Evolutionary conservation across 2,797 vertebrate species (phyloP).

Genomic region (Myiothlypis coronata): DNA sequence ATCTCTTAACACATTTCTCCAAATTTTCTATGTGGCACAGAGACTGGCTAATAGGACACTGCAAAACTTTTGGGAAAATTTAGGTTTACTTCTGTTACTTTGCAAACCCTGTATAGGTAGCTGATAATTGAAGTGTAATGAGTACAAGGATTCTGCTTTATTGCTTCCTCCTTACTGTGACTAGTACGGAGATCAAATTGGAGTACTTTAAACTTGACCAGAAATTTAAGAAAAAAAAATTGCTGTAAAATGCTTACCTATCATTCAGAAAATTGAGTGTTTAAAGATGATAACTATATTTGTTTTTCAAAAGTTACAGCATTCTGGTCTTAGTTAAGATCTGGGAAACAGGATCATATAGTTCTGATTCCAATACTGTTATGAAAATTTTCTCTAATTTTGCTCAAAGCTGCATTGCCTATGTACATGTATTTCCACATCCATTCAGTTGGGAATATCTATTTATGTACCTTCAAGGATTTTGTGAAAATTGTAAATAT

Average conservation of each 20-base stretch:
- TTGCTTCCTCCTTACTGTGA: constrained; percentile 41
- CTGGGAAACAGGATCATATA: constrained; percentile 63
- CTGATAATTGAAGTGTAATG: neutral
- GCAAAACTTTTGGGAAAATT: constrained; percentile 38
- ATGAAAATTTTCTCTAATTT: constrained; percentile 43
- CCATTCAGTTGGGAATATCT: constrained; percentile 17
- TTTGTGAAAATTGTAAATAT: neutral
- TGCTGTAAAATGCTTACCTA: constrained; percentile 10
- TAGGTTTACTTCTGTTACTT: constrained; percentile 35
- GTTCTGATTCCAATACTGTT: constrained; percentile 50
- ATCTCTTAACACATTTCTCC: constrained; percentile 47
- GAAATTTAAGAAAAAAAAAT: neutral
- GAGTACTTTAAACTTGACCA: constrained; percentile 36
- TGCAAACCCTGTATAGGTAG: constrained; percentile 34
- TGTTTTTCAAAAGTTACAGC: constrained; percentile 14
- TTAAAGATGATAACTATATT: neutral
- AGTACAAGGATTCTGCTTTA: constrained; percentile 18
- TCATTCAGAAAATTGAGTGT: constrained; percentile 19
- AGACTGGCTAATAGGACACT: constrained; percentile 57
- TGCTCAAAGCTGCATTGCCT: constrained; percentile 27
- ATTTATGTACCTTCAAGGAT: neutral
- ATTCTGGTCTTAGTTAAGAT: constrained; percentile 54
- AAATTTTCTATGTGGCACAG: constrained; percentile 26
- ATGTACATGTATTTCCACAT: constrained; percentile 44
- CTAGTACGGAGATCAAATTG: constrained; percentile 30